phyloP scores from a whole-genome alignment of 1,140 invertebrate species.

The Pseudoatta argentina region DNA sequence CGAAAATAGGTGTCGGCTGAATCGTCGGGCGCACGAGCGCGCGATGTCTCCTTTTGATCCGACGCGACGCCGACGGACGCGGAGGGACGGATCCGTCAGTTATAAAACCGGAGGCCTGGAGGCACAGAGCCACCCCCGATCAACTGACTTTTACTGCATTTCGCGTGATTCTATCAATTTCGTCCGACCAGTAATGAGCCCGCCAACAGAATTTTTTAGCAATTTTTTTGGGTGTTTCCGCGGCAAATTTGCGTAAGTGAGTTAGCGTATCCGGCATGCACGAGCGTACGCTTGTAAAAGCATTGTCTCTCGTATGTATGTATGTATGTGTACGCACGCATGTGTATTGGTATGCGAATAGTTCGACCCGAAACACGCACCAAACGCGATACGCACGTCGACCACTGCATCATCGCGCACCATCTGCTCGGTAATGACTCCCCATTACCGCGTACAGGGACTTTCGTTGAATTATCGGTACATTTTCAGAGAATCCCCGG shows the following conservation, averaged over 20 bases:
- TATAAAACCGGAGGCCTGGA: slow-evolving; percentile 11
- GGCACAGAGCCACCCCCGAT: neutral
- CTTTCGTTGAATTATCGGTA: slow-evolving; percentile 85
- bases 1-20: slow-evolving; percentile 55
- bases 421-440: slow-evolving; percentile 86
- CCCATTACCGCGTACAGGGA: slow-evolving; percentile 84
- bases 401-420: slow-evolving; percentile 85
- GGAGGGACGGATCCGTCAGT: neutral
- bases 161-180: slow-evolving; percentile 68
- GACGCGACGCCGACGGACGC: neutral
- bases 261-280: slow-evolving; percentile 70
- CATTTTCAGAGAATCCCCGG: slow-evolving; percentile 79
- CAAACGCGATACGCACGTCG: slow-evolving; percentile 79
- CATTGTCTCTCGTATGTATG: slow-evolving; percentile 64
- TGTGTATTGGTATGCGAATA: slow-evolving; percentile 71
- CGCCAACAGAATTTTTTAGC: slow-evolving; percentile 66
- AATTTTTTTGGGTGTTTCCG: slow-evolving; percentile 73
- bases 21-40: slow-evolving; percentile 28
- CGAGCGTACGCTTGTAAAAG: slow-evolving; percentile 64
- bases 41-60: slow-evolving; percentile 55
- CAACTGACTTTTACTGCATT: slow-evolving; percentile 46
- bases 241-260: slow-evolving; percentile 72
- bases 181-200: slow-evolving; percentile 65
- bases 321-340: neutral
- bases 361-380: slow-evolving; percentile 80